Percentiles rank a stretch among this genome's conserved stretches.
Conservation (phyloP, 2,113 vertebrate species). For the Crypturellus undulatus region DNA sequence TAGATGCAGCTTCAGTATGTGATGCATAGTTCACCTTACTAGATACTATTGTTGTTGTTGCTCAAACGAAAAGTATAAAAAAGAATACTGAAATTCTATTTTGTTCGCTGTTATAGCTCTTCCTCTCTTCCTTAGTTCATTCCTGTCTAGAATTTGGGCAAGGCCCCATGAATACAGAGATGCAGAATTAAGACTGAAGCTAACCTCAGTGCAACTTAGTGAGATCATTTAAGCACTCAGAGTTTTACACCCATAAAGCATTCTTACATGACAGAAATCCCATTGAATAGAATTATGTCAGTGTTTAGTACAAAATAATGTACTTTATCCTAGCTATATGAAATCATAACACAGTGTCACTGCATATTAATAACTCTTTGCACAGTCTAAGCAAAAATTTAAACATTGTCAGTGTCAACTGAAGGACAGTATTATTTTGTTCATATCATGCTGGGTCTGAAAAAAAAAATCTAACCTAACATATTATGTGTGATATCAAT, state of each 20-base stretch:
- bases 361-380: neutral
- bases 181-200: slow-evolving; percentile 16
- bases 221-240: neutral
- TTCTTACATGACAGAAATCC: slow-evolving; percentile 17
- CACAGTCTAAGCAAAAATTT: slow-evolving; percentile 7
- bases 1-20: neutral
- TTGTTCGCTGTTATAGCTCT: neutral
- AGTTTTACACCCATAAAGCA: slow-evolving; percentile 1
- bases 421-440: slow-evolving; percentile 4
- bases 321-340: slow-evolving; percentile 5
- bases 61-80: neutral
- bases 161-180: neutral
- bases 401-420: slow-evolving; percentile 20
- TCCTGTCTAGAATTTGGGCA: neutral
- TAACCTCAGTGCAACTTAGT: neutral
- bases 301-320: slow-evolving; percentile 48
- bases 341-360: slow-evolving; percentile 33
- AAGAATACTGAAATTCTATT: neutral
- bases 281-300: slow-evolving; percentile 22
- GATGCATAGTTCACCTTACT: neutral
- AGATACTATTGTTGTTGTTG: neutral
- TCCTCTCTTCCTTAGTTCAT: neutral
- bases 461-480: neutral
- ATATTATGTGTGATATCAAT: neutral
- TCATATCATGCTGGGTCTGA: neutral